phyloP scores from a whole-genome alignment of 2,888 invertebrate species.

The Sphaerophoria taeniata region DNA sequence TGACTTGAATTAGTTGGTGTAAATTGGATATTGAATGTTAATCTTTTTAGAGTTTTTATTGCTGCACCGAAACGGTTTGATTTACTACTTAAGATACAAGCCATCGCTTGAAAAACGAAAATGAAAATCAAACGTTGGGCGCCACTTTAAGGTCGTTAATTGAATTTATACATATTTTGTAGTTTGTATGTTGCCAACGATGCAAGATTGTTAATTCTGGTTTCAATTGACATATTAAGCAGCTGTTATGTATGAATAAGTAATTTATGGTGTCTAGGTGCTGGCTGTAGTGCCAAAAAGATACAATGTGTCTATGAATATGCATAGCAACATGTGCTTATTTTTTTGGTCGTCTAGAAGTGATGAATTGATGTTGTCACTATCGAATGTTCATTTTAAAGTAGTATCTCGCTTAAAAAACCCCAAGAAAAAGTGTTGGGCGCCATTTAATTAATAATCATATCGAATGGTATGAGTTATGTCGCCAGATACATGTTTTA shows the following conservation, averaged over 20 bases:
- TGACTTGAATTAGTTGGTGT: constrained; percentile 63
- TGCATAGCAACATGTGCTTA: background rate
- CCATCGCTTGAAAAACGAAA: constrained; percentile 7
- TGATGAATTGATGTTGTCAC: background rate
- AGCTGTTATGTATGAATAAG: constrained; percentile 31
- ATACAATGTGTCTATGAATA: background rate
- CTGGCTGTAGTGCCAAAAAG: constrained; percentile 18
- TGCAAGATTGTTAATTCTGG: constrained; percentile 26
- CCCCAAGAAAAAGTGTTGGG: constrained; percentile 7
- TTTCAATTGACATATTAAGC: constrained; percentile 35
- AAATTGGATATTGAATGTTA: constrained; percentile 67
- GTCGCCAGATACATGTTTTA: background rate
- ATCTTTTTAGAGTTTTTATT: constrained; percentile 33
- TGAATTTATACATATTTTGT: constrained; percentile 32
- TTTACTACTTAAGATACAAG: constrained; percentile 36
- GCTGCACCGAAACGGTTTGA: background rate
- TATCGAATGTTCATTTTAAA: background rate
- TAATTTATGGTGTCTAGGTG: constrained; percentile 26
- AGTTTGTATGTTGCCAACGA: constrained; percentile 10
- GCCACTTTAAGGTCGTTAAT: constrained; percentile 50
- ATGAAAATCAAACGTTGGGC: constrained; percentile 30
- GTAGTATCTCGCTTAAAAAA: background rate
- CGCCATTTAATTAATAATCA: constrained; percentile 15
- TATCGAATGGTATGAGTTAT: background rate
- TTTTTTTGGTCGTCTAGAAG: background rate